Evolutionary conservation across 2,113 vertebrate genomes (phyloP), one percentile per base, ranked within the genome.

Genomic region (Isichthys henryi): DNA sequence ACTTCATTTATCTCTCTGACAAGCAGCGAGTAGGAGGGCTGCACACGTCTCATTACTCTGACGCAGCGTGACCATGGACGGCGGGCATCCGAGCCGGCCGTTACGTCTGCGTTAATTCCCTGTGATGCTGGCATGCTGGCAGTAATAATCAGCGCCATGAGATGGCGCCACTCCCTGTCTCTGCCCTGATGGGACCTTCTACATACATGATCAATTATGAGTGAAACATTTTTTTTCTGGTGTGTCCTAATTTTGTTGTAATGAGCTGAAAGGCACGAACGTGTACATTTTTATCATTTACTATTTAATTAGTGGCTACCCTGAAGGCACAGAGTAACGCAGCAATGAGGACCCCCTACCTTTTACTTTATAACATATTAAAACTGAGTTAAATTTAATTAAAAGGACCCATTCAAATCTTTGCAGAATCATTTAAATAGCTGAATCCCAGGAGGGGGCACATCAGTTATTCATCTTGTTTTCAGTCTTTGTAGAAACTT

Each of bases 1-100:
- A 91, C 66, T 91, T 91, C 93, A 94, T 96, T 94, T 93, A 93
- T 96, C 93, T 95, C 90, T 91, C 86, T 94, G 94, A 94, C 92
- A 93, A 49, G 89, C 91, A 95, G 93, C 93, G 91, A 92, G 94
- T 74, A 91, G 95, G 93, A 94, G 88, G 88, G 89, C 13, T 46
- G 70, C 86, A 91, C 90, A 88, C 70, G 88, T 92, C 94, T 93
- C 89, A 88, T 94, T 94, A 94, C 91, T 93, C 91, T 80, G 88
- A 80, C 88, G 90, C 62, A 11, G n/a, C 10, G 27, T 27, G 62
- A 27, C 62, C 62, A 70, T 31, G n/a, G 27, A 70, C 11, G 27
- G 62, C 62, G 27, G 62, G n/a, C 62, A 27, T 70, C 62, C 27
- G 62, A 70, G 62, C n/a, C 11, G 62, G 62, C 62, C 62, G 0